Evolutionary conservation across 2,797 vertebrate species (phyloP), one percentile per base, ranked within the genome.

Genomic region (Girardinus metallicus): DNA sequence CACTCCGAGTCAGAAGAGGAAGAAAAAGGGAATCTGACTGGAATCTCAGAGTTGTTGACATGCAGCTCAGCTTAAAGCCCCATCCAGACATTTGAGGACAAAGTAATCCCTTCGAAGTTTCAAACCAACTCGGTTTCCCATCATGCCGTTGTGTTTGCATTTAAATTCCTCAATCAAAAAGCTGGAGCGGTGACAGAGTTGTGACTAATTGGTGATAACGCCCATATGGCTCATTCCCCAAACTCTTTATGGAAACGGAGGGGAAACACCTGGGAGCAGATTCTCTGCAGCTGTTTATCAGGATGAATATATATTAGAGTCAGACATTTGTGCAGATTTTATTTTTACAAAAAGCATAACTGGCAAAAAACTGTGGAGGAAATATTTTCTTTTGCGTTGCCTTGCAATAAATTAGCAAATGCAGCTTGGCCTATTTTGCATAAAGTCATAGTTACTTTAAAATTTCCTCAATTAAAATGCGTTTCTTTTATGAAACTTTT

Each of bases 161-260:
- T 78, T 79, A 85, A 85, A 87, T n/a, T 77, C 78, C 73, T 73
- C 86, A 80, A 7, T 91, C 87, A 84, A 74, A 83, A 85, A 77
- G 90, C 86, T 79, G 85, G 84, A 88, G 88, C 73, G 81, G 26
- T 83, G 88, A 92, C 91, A 87, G 83, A 62, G 76, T 75, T 60
- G 64, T 73, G 88, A 82, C 91, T 93, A 93, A 95, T 94, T 94
- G 89, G 86, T n/a, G 43, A 79, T 84, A 86, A 88, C 84, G 68
- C 81, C 89, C 94, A 92, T 92, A 89, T 93, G 94, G 77, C 82
- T 29, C 36, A 36, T 75, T 89, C 90, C 86, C 79, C 39, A 5
- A 75, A 77, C 84, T 84, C 64, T 39, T 66, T 5, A 39, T 18
- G 9, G 34, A 16, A 36, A 34, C 18, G 46, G 46, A 11, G 5